Conservation (phyloP, 1,140 invertebrate genomes). For the Eciton burchellii region DNA sequence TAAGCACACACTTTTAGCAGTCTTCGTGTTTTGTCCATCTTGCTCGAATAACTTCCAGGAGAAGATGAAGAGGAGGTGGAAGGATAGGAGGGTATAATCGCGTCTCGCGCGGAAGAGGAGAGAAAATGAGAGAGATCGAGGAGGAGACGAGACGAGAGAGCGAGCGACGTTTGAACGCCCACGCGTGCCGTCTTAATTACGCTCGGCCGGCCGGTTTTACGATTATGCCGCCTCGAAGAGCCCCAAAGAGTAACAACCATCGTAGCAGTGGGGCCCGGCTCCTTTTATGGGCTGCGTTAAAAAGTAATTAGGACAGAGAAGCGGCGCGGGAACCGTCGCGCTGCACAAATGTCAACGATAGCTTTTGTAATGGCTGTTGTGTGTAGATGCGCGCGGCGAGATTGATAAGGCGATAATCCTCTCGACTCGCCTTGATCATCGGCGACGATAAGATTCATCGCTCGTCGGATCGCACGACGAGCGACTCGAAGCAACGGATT, state of each 20-base stretch:
- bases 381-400: constrained; percentile 29
- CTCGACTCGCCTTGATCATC: neutral
- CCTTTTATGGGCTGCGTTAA: constrained; percentile 71
- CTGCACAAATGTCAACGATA: constrained; percentile 66
- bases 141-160: constrained; percentile 53
- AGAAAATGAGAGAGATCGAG: constrained; percentile 40
- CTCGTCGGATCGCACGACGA: neutral
- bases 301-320: constrained; percentile 71
- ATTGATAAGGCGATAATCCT: constrained; percentile 40
- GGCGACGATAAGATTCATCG: neutral
- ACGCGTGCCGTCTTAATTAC: constrained; percentile 76
- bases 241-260: constrained; percentile 9
- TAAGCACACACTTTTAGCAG: neutral
- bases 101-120: neutral
- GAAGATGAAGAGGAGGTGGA: neutral
- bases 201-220: constrained; percentile 66
- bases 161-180: constrained; percentile 71
- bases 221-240: constrained; percentile 67
- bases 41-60: neutral
- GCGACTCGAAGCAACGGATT: neutral
- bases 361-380: constrained; percentile 63
- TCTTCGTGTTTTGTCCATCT: constrained; percentile 1
- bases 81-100: neutral
- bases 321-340: constrained; percentile 47
- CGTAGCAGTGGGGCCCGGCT: constrained; percentile 25